Base-by-base conservation (phyloP, 2,888 invertebrate genomes). In the Patella depressa region DNA sequence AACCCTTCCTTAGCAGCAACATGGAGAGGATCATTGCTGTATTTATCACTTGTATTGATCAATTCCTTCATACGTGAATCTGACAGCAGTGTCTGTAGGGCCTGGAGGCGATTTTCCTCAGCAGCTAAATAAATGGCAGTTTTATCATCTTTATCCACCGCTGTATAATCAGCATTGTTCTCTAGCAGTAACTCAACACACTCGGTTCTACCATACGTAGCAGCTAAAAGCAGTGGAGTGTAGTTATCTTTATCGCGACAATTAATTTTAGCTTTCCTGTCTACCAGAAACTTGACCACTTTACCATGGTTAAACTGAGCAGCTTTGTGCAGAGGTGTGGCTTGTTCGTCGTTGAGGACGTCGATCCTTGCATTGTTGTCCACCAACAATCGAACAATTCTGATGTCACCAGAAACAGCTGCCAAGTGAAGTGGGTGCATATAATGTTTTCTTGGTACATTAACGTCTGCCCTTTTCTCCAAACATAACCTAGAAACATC, bases 391-490 rank as follows among this genome's bases (percentile, higher is more conserved):
- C 83, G 80, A 2, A 84, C 86, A 75, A 91, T 87, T 1, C 87
- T 83, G 2, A 89, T 80, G 73, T 91, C 88, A 2, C 92, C 92
- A 5, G 88, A 86, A 54, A 88, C 85, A 11, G 91, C 91, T 5
- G 97, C 97, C 80, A 97, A 92, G 91, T 98, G 97, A 78, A 97
- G 92, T 0, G 97, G 95, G 0, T 96, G 96, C 92, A 96, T 96
- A 78, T 94, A 94, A 88, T 95, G 94, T 75, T 94, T 92, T 83
- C 95, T 94, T 0, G 95, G 94, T 11, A 95, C 94, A 87, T 96
- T 94, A n/a, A 95, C 94, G 73, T 94, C 93, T 1, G 97, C 96
- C 15, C 90, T 90, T 82, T 90, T 90, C 76, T 90, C 88, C 24
- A 90, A 77, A 78, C 88, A 88, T 14, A 89, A 78, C 79, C 88